Evolutionary conservation across 2,113 vertebrate species (phyloP).

Genomic region (Ophthalmotilapia sp.): DNA sequence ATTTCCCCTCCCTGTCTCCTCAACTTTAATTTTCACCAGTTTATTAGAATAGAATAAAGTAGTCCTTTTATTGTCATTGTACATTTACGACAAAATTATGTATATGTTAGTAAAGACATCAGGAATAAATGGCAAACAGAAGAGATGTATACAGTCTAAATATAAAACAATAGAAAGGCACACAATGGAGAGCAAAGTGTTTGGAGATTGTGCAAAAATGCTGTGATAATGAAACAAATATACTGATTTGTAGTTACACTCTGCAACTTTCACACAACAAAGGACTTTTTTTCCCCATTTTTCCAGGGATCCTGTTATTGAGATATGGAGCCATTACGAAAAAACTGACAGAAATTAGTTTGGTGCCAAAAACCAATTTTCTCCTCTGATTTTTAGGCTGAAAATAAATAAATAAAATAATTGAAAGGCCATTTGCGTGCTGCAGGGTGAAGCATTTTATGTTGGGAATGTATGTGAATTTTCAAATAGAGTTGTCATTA

Average conservation of each 20-base stretch:
- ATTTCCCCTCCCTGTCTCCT: not conserved
- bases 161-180: not conserved
- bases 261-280: not conserved
- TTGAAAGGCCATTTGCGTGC: not conserved
- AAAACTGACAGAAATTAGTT: not conserved
- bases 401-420: not conserved
- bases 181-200: not conserved
- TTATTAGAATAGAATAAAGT: not conserved
- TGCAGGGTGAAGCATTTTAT: not conserved
- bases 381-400: not conserved
- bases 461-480: not conserved
- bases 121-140: not conserved
- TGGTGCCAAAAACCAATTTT: not conserved
- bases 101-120: not conserved
- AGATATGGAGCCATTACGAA: not conserved
- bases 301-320: not conserved
- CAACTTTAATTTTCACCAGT: not conserved
- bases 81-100: not conserved
- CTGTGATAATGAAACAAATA: not conserved
- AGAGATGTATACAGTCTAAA: not conserved
- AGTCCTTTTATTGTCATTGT: not conserved
- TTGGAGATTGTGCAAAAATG: not conserved
- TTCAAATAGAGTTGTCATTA: not conserved
- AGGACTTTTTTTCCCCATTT: rapidly evolving
- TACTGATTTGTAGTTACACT: not conserved